phyloP scores from a whole-genome alignment of 2,888 invertebrate species.

The Eumerus sabulonum region DNA sequence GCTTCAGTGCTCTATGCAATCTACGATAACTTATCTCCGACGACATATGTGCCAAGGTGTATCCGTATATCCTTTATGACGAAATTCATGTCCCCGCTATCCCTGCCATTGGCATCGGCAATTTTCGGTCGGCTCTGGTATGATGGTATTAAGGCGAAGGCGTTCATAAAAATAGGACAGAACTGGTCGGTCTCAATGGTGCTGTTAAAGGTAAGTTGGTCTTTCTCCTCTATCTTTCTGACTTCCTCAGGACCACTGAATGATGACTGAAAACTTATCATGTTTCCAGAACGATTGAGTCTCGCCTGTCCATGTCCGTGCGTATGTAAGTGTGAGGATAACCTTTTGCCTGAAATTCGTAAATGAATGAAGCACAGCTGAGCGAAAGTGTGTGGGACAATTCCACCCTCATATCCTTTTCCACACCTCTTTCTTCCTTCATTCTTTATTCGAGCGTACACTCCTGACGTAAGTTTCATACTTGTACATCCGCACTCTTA shows the following conservation, averaged over 20 bases:
- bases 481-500: too few species aligned
- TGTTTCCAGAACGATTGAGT: constrained; percentile 60
- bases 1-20: constrained; percentile 42
- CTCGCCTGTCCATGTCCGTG: constrained; percentile 3
- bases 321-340: constrained; percentile 10
- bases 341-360: constrained; percentile 40
- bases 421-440: background rate
- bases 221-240: constrained; percentile 18
- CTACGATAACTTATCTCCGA: constrained; percentile 56
- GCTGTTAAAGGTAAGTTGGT: constrained; percentile 66
- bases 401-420: constrained; percentile 38
- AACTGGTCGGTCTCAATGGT: constrained; percentile 41
- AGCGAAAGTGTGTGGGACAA: constrained; percentile 35
- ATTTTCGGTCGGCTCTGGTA: constrained; percentile 2
- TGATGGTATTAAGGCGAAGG: constrained; percentile 27
- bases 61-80: constrained; percentile 23
- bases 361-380: constrained; percentile 34
- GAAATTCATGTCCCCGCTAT: constrained; percentile 23
- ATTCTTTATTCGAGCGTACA: constrained; percentile 1
- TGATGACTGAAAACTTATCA: constrained; percentile 48
- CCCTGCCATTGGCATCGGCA: constrained; percentile 18
- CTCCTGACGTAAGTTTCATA: background rate
- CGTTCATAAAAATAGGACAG: constrained; percentile 47
- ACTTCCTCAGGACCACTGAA: constrained; percentile 11
- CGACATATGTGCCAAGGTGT: constrained; percentile 51